A percentile compares a stretch with the other conserved stretches of the same genome.
Conservation (phyloP, 2,888 invertebrate species). For the Adineta ricciae region DNA sequence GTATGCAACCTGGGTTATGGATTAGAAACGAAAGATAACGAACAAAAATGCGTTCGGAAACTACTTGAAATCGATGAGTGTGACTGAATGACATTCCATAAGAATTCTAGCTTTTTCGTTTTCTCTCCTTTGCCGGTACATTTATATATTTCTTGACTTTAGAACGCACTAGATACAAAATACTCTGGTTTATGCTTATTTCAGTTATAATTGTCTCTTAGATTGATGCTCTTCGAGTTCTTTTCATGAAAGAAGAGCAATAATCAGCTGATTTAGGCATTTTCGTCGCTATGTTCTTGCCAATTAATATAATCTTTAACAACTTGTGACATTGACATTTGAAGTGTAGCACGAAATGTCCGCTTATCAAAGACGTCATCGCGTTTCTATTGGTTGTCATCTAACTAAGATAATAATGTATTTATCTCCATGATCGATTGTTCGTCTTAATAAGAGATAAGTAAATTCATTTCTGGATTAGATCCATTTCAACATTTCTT, state of each 20-base stretch:
- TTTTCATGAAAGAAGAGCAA: no score
- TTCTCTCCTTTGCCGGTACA: neutral
- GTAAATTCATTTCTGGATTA: constrained; percentile 45
- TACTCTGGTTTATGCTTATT: no score
- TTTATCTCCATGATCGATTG: constrained; percentile 14
- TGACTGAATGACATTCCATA: neutral
- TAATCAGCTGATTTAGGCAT: no score
- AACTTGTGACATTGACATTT: neutral
- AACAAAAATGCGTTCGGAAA: neutral
- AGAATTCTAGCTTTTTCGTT: no score
- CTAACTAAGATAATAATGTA: neutral
- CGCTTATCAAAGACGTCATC: neutral
- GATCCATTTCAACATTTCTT: constrained; percentile 46
- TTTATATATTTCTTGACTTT: no score
- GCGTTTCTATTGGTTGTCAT: neutral
- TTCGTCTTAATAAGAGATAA: constrained; percentile 37
- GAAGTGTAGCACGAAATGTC: neutral
- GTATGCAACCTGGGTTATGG: neutral
- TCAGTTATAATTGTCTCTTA: no score
- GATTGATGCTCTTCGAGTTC: no score
- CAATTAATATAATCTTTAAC: constrained; percentile 55
- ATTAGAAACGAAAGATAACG: neutral
- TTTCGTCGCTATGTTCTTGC: constrained; percentile 64
- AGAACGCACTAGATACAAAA: no score
- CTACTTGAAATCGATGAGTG: neutral